Evolutionary conservation across 2,797 vertebrate species (phyloP).

Genomic region (Mus spretus): DNA sequence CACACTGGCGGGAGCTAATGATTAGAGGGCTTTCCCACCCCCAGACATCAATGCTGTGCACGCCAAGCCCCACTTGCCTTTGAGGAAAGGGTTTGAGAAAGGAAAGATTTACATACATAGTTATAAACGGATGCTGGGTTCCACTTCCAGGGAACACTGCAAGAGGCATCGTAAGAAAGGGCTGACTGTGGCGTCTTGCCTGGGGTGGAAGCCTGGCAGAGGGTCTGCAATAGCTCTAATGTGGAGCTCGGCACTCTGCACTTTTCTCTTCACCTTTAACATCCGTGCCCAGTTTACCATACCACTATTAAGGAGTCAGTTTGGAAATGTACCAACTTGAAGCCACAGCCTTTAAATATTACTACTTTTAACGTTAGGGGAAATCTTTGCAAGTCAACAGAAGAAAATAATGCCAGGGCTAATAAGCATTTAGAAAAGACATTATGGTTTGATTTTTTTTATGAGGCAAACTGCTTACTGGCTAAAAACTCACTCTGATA

Average conservation of each 20-base stretch:
- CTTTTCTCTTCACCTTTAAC: neutral
- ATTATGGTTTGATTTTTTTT: neutral
- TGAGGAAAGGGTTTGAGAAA: conserved; percentile 61
- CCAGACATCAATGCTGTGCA: neutral
- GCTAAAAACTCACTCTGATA: neutral
- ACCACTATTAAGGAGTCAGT: neutral
- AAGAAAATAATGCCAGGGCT: conserved; percentile 61
- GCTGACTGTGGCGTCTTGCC: neutral
- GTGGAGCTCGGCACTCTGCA: fast-evolving
- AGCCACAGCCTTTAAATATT: conserved; percentile 35
- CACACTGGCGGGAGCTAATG: conserved; percentile 28
- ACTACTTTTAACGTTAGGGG: conserved; percentile 23
- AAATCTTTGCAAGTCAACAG: conserved; percentile 61
- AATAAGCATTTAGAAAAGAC: conserved; percentile 56
- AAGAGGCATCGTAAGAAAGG: neutral
- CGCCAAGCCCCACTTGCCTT: conserved; percentile 52
- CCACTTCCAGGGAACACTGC: neutral
- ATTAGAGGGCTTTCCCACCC: conserved; percentile 53
- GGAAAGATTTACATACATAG: conserved; percentile 63
- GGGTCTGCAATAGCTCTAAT: neutral
- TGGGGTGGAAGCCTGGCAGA: neutral
- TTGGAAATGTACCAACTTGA: conserved; percentile 12
- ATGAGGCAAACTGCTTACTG: neutral
- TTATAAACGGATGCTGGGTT: neutral
- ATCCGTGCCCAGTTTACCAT: neutral